Base-by-base conservation (phyloP, 2,797 vertebrate genomes). In the Sebastiscus tertius region DNA sequence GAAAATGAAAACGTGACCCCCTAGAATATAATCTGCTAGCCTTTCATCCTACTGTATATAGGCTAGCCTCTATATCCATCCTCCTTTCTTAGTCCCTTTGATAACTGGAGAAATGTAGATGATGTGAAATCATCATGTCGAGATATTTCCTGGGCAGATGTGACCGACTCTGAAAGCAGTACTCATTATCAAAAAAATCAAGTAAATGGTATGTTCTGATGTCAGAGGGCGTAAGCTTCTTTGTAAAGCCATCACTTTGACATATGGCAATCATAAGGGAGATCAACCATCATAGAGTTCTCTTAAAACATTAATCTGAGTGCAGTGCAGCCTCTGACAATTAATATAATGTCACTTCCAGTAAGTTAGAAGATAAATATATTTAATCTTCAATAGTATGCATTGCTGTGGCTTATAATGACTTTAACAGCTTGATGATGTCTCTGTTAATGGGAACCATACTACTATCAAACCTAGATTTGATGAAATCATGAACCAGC, bases 221-320 rank as follows among this genome's bases (percentile, higher is more conserved):
- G 52, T 75, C 64, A 67, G 71, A 61, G 27, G 66, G 54, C 63
- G 54, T 36, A 56, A 58, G 8, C 20, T 34, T 72, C 39, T 67
- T 54, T 70, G 56, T 58, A 55, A 65, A 79, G 24, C 6, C 4
- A 3, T 63, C 8, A 68, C 65, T 67, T 72, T 82, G 61, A 59
- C 64, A 79, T 77, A 72, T 79, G 59, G 69, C 65, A 71, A 72
- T 74, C 60, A 68, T n/a, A 59, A 4, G 1, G 13, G n/a, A 63
- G 6, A 54, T 16, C 52, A 75, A 64, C 7, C 18, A 59, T 66
- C 12, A 72, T n/a, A 29, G 63, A 69, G 46, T 67, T 24, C 5
- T 68, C 4, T 46, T 39, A 31, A 18, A 24, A 26, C 10, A 10
- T 20, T 14, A 9, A 31, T 18, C 56, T 56, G 33, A 22, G 13